These are phyloP conservation scores for Aptenodytes patagonicus DNA, from an alignment of 2,113 vertebrate genomes.

Conservation along the genomic window DNA sequence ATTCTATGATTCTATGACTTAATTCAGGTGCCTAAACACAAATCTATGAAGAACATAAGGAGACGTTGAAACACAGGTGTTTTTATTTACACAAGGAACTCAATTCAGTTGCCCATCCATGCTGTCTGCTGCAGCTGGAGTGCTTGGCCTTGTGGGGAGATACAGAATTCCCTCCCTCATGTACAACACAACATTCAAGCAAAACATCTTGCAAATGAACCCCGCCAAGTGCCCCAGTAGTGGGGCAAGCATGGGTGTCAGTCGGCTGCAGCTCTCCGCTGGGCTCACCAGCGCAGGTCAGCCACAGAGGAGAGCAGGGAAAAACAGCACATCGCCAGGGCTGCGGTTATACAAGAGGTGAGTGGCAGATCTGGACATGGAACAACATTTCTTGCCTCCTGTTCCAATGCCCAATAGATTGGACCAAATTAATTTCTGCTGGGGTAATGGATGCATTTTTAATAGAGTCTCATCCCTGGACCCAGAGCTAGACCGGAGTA, in stretches of 20 bases:
- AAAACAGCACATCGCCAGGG: background rate
- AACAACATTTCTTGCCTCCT: background rate
- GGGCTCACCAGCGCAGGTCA: background rate
- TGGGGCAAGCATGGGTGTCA: background rate
- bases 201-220: background rate
- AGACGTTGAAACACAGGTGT: fast-evolving
- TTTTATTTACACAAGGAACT: background rate
- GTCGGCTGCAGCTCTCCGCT: background rate
- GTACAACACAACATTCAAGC: background rate
- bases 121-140: background rate
- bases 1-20: background rate
- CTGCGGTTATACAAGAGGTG: background rate
- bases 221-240: background rate
- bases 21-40: background rate
- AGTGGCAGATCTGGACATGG: background rate
- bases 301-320: background rate
- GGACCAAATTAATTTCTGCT: background rate
- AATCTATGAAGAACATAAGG: background rate
- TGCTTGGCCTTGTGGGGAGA: background rate
- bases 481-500: background rate
- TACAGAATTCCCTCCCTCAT: background rate
- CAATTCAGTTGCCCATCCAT: fast-evolving
- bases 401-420: background rate
- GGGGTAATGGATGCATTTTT: background rate
- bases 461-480: background rate